Evolutionary conservation across 2,888 invertebrate species (phyloP).

Genomic region (Agriotes lineatus): DNA sequence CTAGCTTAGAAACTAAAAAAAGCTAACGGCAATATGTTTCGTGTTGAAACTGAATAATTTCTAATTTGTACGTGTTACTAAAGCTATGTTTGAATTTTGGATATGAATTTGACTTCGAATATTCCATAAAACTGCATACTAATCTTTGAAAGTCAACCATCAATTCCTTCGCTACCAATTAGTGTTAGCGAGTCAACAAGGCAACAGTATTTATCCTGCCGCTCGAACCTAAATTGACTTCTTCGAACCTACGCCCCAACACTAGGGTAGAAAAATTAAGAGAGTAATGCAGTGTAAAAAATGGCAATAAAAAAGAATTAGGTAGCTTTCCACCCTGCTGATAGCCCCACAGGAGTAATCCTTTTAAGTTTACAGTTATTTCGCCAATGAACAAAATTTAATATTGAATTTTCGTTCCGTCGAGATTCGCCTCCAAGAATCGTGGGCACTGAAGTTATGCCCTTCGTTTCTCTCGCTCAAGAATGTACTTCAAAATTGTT

Average conservation of each 20-base stretch:
- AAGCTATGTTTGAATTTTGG: too few species aligned
- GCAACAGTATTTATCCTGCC: too few species aligned
- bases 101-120: too few species aligned
- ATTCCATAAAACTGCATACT: too few species aligned
- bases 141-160: too few species aligned
- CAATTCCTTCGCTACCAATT: too few species aligned
- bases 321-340: slow-evolving; percentile 24
- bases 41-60: too few species aligned
- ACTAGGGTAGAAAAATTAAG: slow-evolving; percentile 22
- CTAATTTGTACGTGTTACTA: too few species aligned
- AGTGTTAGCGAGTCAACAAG: too few species aligned
- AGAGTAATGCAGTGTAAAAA: slow-evolving; percentile 25
- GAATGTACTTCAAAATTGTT: slow-evolving; percentile 2
- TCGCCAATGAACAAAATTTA: slow-evolving; percentile 26
- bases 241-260: slow-evolving; percentile 9
- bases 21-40: too few species aligned
- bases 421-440: slow-evolving; percentile 1
- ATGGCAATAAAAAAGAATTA: slow-evolving; percentile 24
- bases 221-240: too few species aligned
- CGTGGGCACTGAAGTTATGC: slow-evolving; percentile 1
- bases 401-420: slow-evolving; percentile 22
- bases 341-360: slow-evolving; percentile 29
- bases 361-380: slow-evolving; percentile 29
- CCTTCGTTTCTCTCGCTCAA: not conserved
- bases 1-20: too few species aligned